A percentile compares a stretch with the other conserved stretches of the same genome.
Conservation (phyloP, 2,797 vertebrate genomes). For the Antrozous pallidus region DNA sequence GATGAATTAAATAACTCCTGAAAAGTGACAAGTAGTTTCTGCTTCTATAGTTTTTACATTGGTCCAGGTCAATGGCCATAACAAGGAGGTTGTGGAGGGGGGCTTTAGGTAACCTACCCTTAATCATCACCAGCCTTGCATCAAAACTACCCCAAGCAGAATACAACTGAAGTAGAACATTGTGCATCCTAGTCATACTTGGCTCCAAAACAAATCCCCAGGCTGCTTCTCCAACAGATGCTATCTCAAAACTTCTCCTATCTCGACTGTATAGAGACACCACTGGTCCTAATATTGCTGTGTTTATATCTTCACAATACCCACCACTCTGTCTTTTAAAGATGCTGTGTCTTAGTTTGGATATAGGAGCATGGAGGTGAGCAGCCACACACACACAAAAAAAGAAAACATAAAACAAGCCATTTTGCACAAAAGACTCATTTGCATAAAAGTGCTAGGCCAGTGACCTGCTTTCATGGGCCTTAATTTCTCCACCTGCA, state of each 20-base stretch:
- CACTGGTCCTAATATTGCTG: neutral
- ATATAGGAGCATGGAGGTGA: neutral
- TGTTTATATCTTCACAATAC: neutral
- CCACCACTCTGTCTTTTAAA: neutral
- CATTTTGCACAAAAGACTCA: neutral
- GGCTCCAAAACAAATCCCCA: neutral
- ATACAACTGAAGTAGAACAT: neutral
- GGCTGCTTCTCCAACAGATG: neutral
- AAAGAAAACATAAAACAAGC: neutral
- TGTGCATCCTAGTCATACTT: neutral
- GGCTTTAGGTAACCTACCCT: neutral
- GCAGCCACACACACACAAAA: neutral
- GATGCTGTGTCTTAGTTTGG: neutral
- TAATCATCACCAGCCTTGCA: neutral
- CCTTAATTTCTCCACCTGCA: neutral
- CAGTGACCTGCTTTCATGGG: neutral
- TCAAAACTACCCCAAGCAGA: neutral
- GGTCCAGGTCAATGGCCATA: neutral
- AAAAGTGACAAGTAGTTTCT: conserved; percentile 34
- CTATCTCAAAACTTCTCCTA: neutral
- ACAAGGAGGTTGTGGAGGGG: neutral
- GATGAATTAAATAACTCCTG: neutral
- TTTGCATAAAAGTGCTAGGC: neutral
- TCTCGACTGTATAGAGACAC: neutral
- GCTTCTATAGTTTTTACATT: neutral